These are phyloP conservation scores for Cataglyphis albicans DNA, from an alignment of 2,888 invertebrate genomes.

Conservation along the genomic window DNA sequence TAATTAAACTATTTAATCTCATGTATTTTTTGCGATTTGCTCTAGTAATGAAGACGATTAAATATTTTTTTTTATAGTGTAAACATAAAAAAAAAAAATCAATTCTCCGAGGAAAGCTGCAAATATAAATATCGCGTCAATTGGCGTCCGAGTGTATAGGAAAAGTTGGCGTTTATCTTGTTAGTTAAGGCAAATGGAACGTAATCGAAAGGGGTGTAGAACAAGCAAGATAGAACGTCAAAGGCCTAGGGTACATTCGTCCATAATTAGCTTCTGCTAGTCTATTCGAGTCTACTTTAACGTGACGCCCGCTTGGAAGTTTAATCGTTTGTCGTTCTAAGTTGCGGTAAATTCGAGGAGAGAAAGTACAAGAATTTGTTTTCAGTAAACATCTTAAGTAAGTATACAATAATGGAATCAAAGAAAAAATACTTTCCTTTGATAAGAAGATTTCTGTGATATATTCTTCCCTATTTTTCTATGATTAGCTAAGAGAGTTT, in stretches of 20 bases:
- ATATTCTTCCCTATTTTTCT: neutral
- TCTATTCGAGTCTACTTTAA: conserved; percentile 48
- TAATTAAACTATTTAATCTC: conserved; percentile 35
- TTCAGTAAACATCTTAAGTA: neutral
- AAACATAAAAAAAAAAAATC: conserved; percentile 5
- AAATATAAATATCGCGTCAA: conserved; percentile 51
- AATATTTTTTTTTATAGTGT: neutral
- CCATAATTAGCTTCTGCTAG: conserved; percentile 44
- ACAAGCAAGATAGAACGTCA: conserved; percentile 40
- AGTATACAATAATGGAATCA: neutral
- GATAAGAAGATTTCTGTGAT: neutral
- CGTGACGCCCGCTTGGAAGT: neutral
- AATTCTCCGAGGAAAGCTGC: conserved; percentile 1
- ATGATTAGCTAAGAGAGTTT: too few relatives aligned
- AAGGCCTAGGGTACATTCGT: conserved; percentile 44
- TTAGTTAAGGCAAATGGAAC: conserved; percentile 48
- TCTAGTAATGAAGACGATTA: neutral
- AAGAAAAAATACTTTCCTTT: neutral
- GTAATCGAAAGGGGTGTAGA: conserved; percentile 41
- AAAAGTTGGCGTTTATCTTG: conserved; percentile 35
- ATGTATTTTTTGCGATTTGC: conserved; percentile 1
- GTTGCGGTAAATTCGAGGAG: conserved; percentile 20
- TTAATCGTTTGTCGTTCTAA: conserved; percentile 18
- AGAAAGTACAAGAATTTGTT: neutral
- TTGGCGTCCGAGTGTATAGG: conserved; percentile 27